Evolutionary conservation across 2,888 invertebrate genomes (phyloP).

Genomic region (Lasioglossum oenotherae): DNA sequence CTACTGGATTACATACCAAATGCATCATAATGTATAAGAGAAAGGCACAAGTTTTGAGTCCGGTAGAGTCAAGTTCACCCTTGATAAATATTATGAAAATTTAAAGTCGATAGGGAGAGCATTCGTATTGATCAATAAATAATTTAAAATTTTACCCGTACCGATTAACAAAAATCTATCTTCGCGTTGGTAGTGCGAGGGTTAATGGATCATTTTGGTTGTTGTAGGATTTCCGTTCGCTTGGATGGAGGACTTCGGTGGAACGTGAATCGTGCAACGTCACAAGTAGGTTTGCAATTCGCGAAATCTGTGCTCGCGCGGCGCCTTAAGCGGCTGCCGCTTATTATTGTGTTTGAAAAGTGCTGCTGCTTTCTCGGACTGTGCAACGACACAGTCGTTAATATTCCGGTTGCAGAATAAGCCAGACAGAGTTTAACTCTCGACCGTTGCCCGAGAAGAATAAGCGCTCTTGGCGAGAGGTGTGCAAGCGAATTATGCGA

Average conservation of each 20-base stretch:
- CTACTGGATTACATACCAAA: no score
- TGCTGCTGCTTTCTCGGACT: constrained; percentile 17
- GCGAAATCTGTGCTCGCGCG: not conserved
- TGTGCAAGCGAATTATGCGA: constrained; percentile 59
- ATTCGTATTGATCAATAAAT: no score
- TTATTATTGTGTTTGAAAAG: constrained; percentile 30
- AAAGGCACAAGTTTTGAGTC: no score
- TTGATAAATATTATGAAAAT: no score
- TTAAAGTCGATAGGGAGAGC: no score
- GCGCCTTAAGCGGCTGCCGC: constrained; percentile 32
- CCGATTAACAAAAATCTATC: no score
- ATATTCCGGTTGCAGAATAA: constrained; percentile 54
- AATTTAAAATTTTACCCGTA: no score
- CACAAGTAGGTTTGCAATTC: not conserved
- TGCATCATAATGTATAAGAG: no score
- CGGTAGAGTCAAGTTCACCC: no score
- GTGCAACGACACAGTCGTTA: constrained; percentile 46
- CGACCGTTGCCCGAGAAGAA: constrained; percentile 56
- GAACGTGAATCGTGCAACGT: not conserved
- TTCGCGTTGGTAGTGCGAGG: no score
- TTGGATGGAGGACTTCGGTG: not conserved
- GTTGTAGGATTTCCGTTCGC: not conserved
- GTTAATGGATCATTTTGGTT: no score
- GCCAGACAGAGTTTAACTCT: constrained; percentile 60
- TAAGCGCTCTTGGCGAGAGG: constrained; percentile 47